Percentiles rank a stretch among this genome's conserved stretches.
phyloP scores from a whole-genome alignment of 2,113 vertebrate species.

The Trichomycterus rosablanca region DNA sequence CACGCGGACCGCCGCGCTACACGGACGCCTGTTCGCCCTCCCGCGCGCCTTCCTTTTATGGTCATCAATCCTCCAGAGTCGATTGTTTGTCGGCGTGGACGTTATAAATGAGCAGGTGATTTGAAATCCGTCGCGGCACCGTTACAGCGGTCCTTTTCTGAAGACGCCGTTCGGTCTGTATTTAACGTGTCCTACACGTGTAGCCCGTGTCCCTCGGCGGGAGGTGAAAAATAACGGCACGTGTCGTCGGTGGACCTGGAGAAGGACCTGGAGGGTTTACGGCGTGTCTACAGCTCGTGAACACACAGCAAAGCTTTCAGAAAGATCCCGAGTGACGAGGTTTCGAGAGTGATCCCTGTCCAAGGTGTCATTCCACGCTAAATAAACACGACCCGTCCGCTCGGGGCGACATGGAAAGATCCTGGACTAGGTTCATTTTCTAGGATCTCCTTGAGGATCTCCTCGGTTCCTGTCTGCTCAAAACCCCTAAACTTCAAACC shows the following conservation, averaged over 20 bases:
- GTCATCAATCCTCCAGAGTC: slow-evolving; percentile 79
- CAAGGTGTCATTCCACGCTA: slow-evolving; percentile 60
- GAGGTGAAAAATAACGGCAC: no score
- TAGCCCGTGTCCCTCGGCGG: slow-evolving; percentile 47
- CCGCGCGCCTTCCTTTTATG: slow-evolving; percentile 80
- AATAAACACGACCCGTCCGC: slow-evolving; percentile 69
- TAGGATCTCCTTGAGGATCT: no score
- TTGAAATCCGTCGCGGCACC: slow-evolving; percentile 35
- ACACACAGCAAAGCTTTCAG: slow-evolving; percentile 55
- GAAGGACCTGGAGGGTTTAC: slow-evolving; percentile 34
- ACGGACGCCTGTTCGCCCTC: slow-evolving; percentile 83
- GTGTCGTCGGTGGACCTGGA: slow-evolving; percentile 61
- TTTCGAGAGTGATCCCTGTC: slow-evolving; percentile 64
- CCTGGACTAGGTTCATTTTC: no score
- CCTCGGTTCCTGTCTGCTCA: no score
- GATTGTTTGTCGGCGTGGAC: slow-evolving; percentile 82
- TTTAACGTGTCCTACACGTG: slow-evolving; percentile 52
- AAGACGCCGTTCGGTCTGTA: no score
- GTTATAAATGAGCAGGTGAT: slow-evolving; percentile 79
- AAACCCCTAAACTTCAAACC: no score
- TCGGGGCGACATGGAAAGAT: slow-evolving; percentile 61
- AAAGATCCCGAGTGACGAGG: no score
- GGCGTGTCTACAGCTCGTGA: slow-evolving; percentile 62
- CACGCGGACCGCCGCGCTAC: slow-evolving; percentile 77
- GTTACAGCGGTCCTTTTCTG: no score